Evolutionary conservation across 2,797 vertebrate genomes (phyloP), one percentile per base, ranked within the genome.

Genomic region (Epinephelus awoara): DNA sequence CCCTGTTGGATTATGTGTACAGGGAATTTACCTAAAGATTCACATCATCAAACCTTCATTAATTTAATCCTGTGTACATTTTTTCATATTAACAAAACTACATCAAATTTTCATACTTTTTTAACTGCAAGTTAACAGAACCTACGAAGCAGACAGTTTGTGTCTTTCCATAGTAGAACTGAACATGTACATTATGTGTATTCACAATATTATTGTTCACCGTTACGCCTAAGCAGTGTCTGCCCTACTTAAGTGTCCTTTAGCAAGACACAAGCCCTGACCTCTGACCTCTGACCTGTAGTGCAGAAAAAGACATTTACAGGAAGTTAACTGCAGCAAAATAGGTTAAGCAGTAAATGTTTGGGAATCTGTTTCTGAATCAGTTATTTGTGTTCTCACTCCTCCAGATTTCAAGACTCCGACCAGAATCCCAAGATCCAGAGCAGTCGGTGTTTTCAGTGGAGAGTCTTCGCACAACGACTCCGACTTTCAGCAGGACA

Each of bases 401-500:
- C 11, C 17, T 72, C 25, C 80, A 93, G 95, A 91, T 1, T 93
- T 94, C 2, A 95, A 94, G 87, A 94, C 91, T 1, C 95, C 95
- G 0, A 94, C 91, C 65, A 85, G 94, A 56, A 67, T 85, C 61
- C 54, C 67, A 6, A 84, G 77, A 19, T 72, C 77, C 51, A 74
- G 67, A 80, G 57, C 72, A 2, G 66, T n/a, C 0, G 68, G 38
- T 1, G 76, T 15, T 14, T 83, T 80, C 51, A 70, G 70, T 0
- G 83, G 10, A 0, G 93, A 95, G 44, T 99, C 98, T 77, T 97
- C 97, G 9, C 86, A 91, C 29, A 96, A 95, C 49, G 97, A 99
- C 71, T 89, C 88, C 0, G 97, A 98, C 38, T 75, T 93, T 44
- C 97, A 97, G 82, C 97, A 96, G 66, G 98, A 99, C 89, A 99